Conservation (phyloP, 2,888 invertebrate species). For the Drosophila tanythrix region DNA sequence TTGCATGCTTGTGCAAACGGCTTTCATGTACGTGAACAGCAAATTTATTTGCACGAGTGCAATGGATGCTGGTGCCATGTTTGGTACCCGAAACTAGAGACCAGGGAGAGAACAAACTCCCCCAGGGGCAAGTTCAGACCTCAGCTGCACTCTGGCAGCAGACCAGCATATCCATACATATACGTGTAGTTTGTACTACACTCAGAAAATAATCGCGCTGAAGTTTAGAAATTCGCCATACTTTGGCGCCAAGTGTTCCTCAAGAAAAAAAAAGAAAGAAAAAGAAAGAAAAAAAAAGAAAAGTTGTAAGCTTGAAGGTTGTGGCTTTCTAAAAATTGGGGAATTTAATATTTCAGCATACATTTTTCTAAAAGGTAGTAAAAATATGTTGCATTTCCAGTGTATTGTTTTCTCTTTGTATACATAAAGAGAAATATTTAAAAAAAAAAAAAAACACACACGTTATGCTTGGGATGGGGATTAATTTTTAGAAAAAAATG, state of each 20-base stretch:
- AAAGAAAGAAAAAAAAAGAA: too few species aligned
- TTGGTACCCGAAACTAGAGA: conserved; percentile 14
- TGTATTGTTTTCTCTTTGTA: neutral
- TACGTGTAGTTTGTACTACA: neutral
- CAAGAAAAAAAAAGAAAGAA: too few species aligned
- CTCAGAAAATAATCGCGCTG: neutral
- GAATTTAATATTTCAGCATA: neutral
- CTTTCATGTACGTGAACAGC: conserved; percentile 79
- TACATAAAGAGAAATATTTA: neutral
- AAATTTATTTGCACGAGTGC: conserved; percentile 78
- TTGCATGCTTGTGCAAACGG: conserved; percentile 80
- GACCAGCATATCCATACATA: conserved; percentile 1
- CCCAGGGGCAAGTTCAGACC: neutral
- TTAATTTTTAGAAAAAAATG: neutral
- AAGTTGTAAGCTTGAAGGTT: neutral
- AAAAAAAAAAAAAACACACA: neutral
- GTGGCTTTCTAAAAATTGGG: neutral
- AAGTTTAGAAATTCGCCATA: neutral
- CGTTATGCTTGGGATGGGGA: neutral
- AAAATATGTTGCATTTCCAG: neutral
- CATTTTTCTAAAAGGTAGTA: neutral
- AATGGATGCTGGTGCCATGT: conserved; percentile 62
- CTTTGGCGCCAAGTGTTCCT: neutral
- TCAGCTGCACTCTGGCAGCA: conserved; percentile 1
- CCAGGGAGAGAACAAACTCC: neutral